Evolutionary conservation across 2,797 vertebrate genomes (phyloP).

Genomic region (Epinephelus awoara): DNA sequence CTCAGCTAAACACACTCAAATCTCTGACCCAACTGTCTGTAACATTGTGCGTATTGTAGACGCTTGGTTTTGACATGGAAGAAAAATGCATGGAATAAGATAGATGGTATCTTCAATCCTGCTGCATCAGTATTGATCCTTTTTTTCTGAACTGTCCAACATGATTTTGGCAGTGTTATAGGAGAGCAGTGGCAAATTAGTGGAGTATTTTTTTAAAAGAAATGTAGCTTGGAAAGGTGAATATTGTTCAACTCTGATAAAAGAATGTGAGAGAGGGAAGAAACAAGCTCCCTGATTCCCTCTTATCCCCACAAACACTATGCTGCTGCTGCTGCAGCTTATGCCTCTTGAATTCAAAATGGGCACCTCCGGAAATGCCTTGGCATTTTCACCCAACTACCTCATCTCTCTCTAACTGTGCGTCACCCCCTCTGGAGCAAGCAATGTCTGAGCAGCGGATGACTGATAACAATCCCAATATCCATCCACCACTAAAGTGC

Average conservation of each 20-base stretch:
- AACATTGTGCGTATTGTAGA: background rate
- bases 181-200: background rate
- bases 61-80: background rate
- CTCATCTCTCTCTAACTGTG: constrained; percentile 28
- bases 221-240: background rate
- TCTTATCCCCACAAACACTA: constrained; percentile 36
- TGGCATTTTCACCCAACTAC: constrained; percentile 24
- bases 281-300: constrained; percentile 34
- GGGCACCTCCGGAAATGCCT: constrained; percentile 39
- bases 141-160: background rate
- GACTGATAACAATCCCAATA: constrained; percentile 65
- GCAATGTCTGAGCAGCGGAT: constrained; percentile 27
- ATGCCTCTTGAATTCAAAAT: constrained; percentile 55
- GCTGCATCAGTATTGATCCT: too few species aligned
- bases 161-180: background rate
- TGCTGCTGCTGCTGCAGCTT: constrained; percentile 28
- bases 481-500: constrained; percentile 51
- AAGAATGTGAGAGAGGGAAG: background rate
- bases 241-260: constrained; percentile 22
- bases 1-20: too few species aligned
- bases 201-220: background rate
- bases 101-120: background rate
- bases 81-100: too few species aligned
- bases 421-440: constrained; percentile 31
- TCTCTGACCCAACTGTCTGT: background rate